These are phyloP conservation scores for Alsophila aescularia DNA, from an alignment of 2,888 invertebrate species.

Conservation along the genomic window DNA sequence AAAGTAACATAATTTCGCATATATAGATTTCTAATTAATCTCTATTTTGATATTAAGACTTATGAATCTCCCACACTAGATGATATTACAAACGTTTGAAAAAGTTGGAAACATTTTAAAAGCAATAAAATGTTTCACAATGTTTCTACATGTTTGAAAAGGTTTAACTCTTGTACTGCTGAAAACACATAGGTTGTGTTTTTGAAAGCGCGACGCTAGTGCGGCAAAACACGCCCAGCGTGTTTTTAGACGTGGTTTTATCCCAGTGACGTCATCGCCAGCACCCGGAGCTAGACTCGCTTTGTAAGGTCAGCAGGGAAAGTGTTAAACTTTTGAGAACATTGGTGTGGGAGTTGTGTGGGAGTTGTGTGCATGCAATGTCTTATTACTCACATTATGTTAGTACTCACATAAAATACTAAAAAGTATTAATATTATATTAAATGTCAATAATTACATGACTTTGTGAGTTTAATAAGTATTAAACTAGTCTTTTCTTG, in stretches of 20 bases:
- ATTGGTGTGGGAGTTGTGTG: not conserved
- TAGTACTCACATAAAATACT: not conserved
- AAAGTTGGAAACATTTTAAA: not conserved
- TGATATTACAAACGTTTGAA: not conserved
- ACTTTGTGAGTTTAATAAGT: conserved; percentile 13
- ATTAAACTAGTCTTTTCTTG: conserved; percentile 38
- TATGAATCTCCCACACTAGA: not conserved
- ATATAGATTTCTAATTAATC: conserved; percentile 1
- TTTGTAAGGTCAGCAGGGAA: too few species aligned
- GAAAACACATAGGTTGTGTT: too few species aligned
- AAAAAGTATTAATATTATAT: not conserved
- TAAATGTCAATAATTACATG: not conserved
- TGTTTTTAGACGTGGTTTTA: too few species aligned
- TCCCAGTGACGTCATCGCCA: too few species aligned
- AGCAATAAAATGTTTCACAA: not conserved
- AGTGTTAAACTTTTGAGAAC: too few species aligned
- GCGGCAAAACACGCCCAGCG: too few species aligned
- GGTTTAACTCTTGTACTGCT: too few species aligned
- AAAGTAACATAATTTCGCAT: not conserved
- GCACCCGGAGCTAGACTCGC: too few species aligned
- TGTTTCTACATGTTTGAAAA: not conserved
- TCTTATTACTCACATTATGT: not conserved
- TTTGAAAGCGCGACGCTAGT: too few species aligned
- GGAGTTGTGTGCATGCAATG: not conserved
- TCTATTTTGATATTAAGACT: conserved; percentile 1